These are phyloP conservation scores for Biston betularia DNA, from an alignment of 2,888 invertebrate species.

Conservation along the genomic window DNA sequence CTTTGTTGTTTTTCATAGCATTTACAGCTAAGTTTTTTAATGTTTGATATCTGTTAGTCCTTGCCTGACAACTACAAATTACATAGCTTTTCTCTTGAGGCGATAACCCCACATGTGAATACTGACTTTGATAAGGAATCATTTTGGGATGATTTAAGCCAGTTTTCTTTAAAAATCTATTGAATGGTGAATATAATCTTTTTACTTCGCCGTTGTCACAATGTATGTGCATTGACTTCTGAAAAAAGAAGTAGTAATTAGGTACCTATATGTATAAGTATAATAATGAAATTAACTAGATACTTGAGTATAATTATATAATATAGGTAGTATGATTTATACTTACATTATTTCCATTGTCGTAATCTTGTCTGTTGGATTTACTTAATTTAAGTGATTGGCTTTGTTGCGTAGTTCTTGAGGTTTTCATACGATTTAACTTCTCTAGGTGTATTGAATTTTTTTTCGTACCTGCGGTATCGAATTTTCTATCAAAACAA, in stretches of 20 bases:
- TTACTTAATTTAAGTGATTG: not conserved
- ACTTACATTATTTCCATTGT: slow-evolving; percentile 1
- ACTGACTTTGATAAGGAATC: slow-evolving; percentile 43
- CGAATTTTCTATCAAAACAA: not conserved
- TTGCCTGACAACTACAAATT: slow-evolving; percentile 68
- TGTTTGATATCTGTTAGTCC: slow-evolving; percentile 59
- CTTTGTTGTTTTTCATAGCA: slow-evolving; percentile 82
- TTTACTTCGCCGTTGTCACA: slow-evolving; percentile 52
- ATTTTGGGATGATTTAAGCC: slow-evolving; percentile 34
- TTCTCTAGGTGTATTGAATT: not conserved
- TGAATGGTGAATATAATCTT: slow-evolving; percentile 54
- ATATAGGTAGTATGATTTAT: not conserved
- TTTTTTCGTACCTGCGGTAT: not conserved
- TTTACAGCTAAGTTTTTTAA: slow-evolving; percentile 76
- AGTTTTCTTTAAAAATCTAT: slow-evolving; percentile 50
- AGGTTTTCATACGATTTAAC: slow-evolving; percentile 9
- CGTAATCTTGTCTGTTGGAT: not conserved
- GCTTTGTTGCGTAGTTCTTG: not conserved
- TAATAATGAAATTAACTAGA: not conserved
- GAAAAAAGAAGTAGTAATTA: slow-evolving; percentile 14
- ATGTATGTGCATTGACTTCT: slow-evolving; percentile 24
- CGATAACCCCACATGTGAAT: slow-evolving; percentile 59
- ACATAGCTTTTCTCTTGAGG: slow-evolving; percentile 73
- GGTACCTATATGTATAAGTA: not conserved
- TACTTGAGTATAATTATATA: not conserved